Evolutionary conservation across 2,113 vertebrate genomes (phyloP), one percentile per base, ranked within the genome.

Genomic region (Camelus bactrianus): DNA sequence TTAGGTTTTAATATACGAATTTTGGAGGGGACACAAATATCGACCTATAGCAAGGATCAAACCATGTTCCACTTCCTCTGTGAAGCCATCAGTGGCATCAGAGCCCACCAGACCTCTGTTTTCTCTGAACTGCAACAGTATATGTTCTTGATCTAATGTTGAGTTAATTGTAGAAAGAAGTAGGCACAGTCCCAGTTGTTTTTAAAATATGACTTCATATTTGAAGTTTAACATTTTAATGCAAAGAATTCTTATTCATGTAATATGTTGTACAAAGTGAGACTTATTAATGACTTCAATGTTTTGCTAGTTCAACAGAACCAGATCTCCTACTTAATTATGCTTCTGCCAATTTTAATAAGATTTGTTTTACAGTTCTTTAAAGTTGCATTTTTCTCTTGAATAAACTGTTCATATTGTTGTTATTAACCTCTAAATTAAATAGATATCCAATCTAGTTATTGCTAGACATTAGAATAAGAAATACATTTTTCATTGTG

Each of bases 201-300:
- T 8, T 86, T 65, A 70, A 46, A 5, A 65, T 56, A 92, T 54
- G 26, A 92, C 3, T 91, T 86, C 65, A 19, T n/a, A 77, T 86
- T 96, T 91, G 86, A 22, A 96, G 15, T 35, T 95, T 94, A 65
- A 60, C n/a, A 93, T 58, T 89, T 75, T 70, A 87, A 91, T 62
- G 11, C 15, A n/a, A 3, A 85, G 24, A 93, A 89, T 95, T 2
- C 0, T 3, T 30, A 5, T 50, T 88, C 35, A 75, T 2, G 42
- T 54, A 91, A 52, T 56, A 58, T 69, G 10, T 46, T 88, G 7
- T 32, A 84, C 4, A 88, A 89, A 89, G 24, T 73, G 3, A 58
- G 64, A 89, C 72, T 81, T 81, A 70, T 83, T 97, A 67, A 11
- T 87, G 46, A 54, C 15, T 83, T 88, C 32, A 56, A 26, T 56